These are phyloP conservation scores for Semaprochilodus insignis DNA, from an alignment of 2,797 vertebrate genomes.

Conservation along the genomic window DNA sequence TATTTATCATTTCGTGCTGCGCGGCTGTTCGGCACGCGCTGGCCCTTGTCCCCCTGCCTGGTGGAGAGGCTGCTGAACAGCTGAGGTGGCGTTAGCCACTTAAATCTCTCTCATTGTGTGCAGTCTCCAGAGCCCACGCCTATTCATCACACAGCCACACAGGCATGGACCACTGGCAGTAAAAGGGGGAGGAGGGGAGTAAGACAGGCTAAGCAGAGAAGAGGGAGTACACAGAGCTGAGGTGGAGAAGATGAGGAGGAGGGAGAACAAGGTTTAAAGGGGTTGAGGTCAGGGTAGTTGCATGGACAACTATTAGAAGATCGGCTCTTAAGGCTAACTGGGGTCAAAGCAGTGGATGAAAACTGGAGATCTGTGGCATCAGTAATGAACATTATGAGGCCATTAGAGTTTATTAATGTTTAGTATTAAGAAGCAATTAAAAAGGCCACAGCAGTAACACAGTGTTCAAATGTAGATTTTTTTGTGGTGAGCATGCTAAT, in stretches of 20 bases:
- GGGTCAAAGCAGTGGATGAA: conserved; percentile 9
- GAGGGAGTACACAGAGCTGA: background rate
- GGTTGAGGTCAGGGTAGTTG: background rate
- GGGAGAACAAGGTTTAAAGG: background rate
- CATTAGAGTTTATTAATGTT: background rate
- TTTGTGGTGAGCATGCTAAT: too few species aligned
- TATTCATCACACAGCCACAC: conserved; percentile 40
- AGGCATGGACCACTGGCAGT: background rate
- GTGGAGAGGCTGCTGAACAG: conserved; percentile 40
- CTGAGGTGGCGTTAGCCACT: conserved; percentile 39
- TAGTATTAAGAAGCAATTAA: background rate
- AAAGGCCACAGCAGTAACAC: background rate
- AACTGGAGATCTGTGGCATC: background rate
- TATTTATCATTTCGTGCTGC: conserved; percentile 41
- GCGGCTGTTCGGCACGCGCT: conserved; percentile 6
- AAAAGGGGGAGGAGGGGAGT: too few species aligned
- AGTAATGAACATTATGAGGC: background rate
- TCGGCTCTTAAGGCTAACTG: conserved; percentile 5
- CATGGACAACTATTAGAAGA: conserved; percentile 7
- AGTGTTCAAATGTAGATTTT: background rate
- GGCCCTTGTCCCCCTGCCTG: conserved; percentile 1
- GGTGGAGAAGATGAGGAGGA: background rate
- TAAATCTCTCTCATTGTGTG: conserved; percentile 40
- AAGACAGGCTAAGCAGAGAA: background rate
- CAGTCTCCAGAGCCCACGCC: conserved; percentile 37